Conservation (phyloP, 2,113 vertebrate species). For the Labrus mixtus region DNA sequence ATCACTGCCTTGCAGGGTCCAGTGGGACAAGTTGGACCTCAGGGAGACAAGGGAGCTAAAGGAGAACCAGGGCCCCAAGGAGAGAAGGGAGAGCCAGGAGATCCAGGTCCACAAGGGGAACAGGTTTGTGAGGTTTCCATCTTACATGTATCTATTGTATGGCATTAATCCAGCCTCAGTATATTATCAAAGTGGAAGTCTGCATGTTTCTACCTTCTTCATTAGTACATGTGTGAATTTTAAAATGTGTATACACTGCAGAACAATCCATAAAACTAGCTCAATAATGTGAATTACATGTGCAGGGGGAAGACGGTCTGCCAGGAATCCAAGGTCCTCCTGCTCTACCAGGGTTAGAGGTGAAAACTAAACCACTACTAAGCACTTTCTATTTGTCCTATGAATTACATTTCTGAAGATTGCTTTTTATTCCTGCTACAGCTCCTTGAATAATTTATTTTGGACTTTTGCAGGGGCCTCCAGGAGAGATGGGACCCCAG, state of each 20-base stretch:
- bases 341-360: slow-evolving; percentile 82
- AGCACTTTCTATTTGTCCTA: background rate
- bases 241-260: background rate
- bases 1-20: slow-evolving; percentile 71
- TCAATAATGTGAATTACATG: slow-evolving; percentile 3
- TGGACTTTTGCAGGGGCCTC: slow-evolving; percentile 75
- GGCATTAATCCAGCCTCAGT: background rate
- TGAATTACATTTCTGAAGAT: background rate
- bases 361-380: slow-evolving; percentile 50
- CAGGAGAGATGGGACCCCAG: slow-evolving; percentile 81
- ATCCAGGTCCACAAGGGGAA: slow-evolving; percentile 78
- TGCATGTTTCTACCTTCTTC: background rate
- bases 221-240: no score
- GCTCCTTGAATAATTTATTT: background rate
- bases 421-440: background rate
- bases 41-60: slow-evolving; percentile 75
- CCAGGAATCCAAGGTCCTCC: slow-evolving; percentile 81
- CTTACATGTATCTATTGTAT: no score
- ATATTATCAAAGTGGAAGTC: background rate
- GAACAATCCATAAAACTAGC: background rate
- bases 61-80: slow-evolving; percentile 83
- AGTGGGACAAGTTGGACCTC: slow-evolving; percentile 76
- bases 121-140: slow-evolving; percentile 73
- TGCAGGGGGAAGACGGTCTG: slow-evolving; percentile 84
- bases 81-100: slow-evolving; percentile 82